phyloP scores from a whole-genome alignment of 2,797 vertebrate species.

The Hipposideros larvatus region DNA sequence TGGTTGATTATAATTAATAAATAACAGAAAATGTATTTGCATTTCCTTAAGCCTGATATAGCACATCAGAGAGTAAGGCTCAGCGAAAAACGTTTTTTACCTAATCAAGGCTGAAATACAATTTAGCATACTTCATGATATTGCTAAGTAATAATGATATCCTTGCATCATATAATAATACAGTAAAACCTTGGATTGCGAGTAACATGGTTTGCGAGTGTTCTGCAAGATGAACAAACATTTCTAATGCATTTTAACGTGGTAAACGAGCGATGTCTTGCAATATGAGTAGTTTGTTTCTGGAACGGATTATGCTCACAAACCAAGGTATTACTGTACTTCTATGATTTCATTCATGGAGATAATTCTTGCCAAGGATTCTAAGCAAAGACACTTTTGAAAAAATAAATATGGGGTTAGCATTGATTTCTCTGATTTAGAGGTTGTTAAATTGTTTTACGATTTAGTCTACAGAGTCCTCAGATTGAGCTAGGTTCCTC shows the following conservation, averaged over 20 bases:
- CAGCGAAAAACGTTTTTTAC: not conserved
- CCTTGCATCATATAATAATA: not conserved
- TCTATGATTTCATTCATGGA: not conserved
- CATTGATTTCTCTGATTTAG: not conserved
- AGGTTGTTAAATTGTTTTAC: not conserved
- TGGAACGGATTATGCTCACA: too few species aligned
- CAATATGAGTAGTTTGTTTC: too few species aligned
- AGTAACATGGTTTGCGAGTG: too few species aligned
- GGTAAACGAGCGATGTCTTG: too few species aligned
- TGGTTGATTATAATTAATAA: constrained; percentile 35
- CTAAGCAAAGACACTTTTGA: not conserved
- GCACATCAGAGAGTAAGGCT: not conserved
- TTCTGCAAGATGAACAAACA: too few species aligned
- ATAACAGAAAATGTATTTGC: not conserved
- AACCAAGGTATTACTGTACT: too few species aligned
- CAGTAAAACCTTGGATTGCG: too few species aligned
- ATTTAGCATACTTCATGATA: not conserved
- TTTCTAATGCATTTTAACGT: too few species aligned
- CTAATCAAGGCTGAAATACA: not conserved
- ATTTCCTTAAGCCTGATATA: not conserved
- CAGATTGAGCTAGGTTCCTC: too few species aligned
- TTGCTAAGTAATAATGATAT: rapidly evolving
- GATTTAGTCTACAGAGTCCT: not conserved
- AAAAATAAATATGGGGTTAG: not conserved
- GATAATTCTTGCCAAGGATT: not conserved